These are phyloP conservation scores for Ptychadena robeensis DNA, from an alignment of 2,797 vertebrate species.

Conservation along the genomic window DNA sequence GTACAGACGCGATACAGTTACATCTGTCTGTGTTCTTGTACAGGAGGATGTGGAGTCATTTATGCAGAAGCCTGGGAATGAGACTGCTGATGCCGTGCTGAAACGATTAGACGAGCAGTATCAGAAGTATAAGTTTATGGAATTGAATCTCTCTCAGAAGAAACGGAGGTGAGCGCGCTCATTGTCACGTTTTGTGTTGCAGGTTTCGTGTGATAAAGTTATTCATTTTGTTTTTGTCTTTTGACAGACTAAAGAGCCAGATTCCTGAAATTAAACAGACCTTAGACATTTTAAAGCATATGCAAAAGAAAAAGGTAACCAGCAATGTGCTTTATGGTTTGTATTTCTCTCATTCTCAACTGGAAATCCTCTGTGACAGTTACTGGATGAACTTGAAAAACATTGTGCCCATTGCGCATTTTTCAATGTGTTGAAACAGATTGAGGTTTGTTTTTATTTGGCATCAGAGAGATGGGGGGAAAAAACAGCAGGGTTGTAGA, in stretches of 20 bases:
- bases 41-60: conserved; percentile 96
- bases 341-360: too few species aligned
- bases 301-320: conserved; percentile 97
- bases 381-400: too few species aligned
- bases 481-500: too few species aligned
- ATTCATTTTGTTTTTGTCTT: conserved; percentile 62
- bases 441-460: too few species aligned
- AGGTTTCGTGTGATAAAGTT: too few species aligned
- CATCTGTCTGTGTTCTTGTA: neutral
- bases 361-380: too few species aligned
- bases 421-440: too few species aligned
- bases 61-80: conserved; percentile 95
- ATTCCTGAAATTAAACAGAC: conserved; percentile 99
- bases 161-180: conserved; percentile 90
- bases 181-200: too few species aligned
- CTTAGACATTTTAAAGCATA: conserved; percentile 96
- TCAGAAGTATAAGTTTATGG: conserved; percentile 99
- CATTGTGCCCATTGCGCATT: too few species aligned
- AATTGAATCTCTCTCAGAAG: conserved; percentile 96
- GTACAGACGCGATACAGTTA: neutral
- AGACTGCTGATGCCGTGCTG: conserved; percentile 89
- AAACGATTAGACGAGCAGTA: conserved; percentile 95
- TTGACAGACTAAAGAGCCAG: conserved; percentile 91
- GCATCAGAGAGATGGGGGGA: too few species aligned
- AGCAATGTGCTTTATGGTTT: too few species aligned